Evolutionary conservation across 2,888 invertebrate species (phyloP).

Genomic region (Cosmopolites sordidus): DNA sequence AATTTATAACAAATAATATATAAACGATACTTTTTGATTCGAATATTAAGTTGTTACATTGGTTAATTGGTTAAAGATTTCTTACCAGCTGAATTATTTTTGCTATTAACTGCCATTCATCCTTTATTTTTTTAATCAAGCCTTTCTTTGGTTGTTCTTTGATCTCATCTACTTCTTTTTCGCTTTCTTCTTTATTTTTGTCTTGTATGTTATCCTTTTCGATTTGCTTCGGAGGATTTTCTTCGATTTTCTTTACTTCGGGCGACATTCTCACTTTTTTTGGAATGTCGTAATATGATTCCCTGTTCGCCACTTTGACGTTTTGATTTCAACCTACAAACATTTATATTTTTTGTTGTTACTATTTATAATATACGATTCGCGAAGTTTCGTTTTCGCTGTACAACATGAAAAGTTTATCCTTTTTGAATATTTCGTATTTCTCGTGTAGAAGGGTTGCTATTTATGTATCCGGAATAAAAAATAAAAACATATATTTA

Average conservation of each 20-base stretch:
- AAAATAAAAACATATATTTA: too few species aligned
- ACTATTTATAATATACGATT: too few species aligned
- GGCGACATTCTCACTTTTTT: conserved; percentile 22
- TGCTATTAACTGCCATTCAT: conserved; percentile 23
- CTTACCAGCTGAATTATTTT: conserved; percentile 25
- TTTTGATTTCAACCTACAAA: conserved; percentile 5
- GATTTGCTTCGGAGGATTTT: conserved; percentile 4
- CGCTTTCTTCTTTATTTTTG: conserved; percentile 2
- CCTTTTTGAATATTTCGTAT: too few species aligned
- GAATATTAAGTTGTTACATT: too few species aligned
- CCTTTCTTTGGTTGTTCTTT: conserved; percentile 8
- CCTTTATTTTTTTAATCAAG: conserved; percentile 7
- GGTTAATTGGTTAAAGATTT: too few species aligned
- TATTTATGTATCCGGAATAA: too few species aligned
- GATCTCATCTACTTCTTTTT: conserved; percentile 7
- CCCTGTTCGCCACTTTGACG: conserved; percentile 24
- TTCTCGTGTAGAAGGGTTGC: too few species aligned
- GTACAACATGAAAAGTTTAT: too few species aligned
- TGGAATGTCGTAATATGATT: conserved; percentile 26
- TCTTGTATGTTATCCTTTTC: not conserved
- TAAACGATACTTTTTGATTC: too few species aligned
- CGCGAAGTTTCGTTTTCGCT: too few species aligned
- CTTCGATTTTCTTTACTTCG: conserved; percentile 12
- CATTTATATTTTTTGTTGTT: too few species aligned
- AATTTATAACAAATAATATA: too few species aligned